These are phyloP conservation scores for Noctua fimbriata DNA, from an alignment of 2,888 invertebrate genomes.

Conservation along the genomic window DNA sequence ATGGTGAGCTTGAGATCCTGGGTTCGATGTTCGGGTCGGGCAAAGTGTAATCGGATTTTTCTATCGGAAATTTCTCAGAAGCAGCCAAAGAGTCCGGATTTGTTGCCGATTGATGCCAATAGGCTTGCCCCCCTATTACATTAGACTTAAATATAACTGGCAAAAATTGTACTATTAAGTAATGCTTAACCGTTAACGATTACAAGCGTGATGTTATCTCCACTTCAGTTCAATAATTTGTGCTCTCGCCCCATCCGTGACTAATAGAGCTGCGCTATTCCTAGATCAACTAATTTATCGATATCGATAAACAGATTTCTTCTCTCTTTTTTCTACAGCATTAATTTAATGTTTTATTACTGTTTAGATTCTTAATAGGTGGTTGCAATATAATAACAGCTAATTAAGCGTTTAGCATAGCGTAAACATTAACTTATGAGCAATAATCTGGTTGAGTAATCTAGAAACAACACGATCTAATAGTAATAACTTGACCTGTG, in stretches of 20 bases:
- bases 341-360: constrained; percentile 23
- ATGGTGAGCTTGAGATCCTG: neutral
- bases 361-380: constrained; percentile 36
- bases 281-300: constrained; percentile 35
- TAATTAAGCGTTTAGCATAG: constrained; percentile 41
- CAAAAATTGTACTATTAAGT: neutral
- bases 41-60: neutral
- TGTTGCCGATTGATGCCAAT: neutral
- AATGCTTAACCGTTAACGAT: neutral
- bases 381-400: constrained; percentile 35
- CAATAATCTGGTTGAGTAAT: constrained; percentile 38
- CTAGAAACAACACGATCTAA: constrained; percentile 36
- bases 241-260: constrained; percentile 10
- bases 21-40: neutral
- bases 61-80: neutral
- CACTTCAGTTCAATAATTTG: constrained; percentile 20
- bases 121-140: neutral
- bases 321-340: constrained; percentile 1
- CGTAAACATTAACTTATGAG: constrained; percentile 23
- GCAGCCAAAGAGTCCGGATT: neutral
- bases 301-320: constrained; percentile 49
- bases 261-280: constrained; percentile 31
- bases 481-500: constrained; percentile 40
- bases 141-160: neutral
- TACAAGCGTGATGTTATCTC: neutral